Percentiles rank a stretch among this genome's conserved stretches.
phyloP scores from a whole-genome alignment of 2,113 vertebrate species.

The Pseudorhombus dupliciocellatus region DNA sequence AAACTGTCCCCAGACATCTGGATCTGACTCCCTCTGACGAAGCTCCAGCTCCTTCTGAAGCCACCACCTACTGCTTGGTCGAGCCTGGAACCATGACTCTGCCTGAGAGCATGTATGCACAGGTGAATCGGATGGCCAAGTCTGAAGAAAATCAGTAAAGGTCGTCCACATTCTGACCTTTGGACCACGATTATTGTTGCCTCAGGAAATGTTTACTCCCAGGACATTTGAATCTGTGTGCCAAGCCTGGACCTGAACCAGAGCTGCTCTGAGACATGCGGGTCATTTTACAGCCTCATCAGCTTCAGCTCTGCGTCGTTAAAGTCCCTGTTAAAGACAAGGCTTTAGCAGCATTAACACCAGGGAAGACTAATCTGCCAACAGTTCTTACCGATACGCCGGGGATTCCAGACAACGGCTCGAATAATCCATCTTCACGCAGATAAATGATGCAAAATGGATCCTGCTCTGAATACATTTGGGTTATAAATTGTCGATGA shows the following conservation, averaged over 20 bases:
- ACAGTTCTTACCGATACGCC: conserved; percentile 17
- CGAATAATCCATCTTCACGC: conserved; percentile 41
- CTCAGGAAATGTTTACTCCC: too few species aligned
- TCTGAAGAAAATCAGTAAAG: not conserved
- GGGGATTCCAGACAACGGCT: conserved; percentile 1
- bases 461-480: conserved; percentile 17
- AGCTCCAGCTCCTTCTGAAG: not conserved
- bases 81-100: fast-evolving
- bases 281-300: too few species aligned
- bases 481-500: too few species aligned
- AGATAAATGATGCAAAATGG: not conserved
- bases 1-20: fast-evolving
- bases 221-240: too few species aligned
- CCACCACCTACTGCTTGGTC: conserved; percentile 9
- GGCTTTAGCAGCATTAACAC: too few species aligned
- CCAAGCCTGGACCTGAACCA: not conserved
- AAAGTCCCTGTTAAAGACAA: too few species aligned
- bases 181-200: too few species aligned
- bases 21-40: not conserved
- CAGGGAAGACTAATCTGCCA: not conserved
- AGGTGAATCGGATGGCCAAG: not conserved
- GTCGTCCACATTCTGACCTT: too few species aligned
- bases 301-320: too few species aligned
- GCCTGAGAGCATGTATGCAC: conserved; percentile 15
- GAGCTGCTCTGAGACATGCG: too few species aligned